Evolutionary conservation across 1,140 invertebrate species (phyloP).

Genomic region (Achroia grisella): DNA sequence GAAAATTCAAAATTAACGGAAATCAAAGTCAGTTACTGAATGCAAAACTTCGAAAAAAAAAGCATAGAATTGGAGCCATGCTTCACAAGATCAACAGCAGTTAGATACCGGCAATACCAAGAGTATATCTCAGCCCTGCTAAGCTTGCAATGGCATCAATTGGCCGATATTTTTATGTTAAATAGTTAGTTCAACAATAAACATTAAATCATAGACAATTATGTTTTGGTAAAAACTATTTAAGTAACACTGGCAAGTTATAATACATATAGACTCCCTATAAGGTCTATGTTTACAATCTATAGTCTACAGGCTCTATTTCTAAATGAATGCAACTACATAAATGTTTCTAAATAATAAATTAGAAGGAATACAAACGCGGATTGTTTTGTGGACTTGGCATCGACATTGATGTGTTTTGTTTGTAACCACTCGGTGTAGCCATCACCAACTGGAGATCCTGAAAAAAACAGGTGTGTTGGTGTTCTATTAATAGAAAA

Average conservation of each 20-base stretch:
- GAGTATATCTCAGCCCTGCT: conserved; percentile 33
- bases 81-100: conserved; percentile 43
- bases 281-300: conserved; percentile 13
- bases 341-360: neutral
- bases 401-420: conserved; percentile 79
- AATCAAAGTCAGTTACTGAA: conserved; percentile 47
- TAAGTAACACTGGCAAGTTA: conserved; percentile 4
- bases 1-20: conserved; percentile 47
- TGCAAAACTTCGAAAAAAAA: conserved; percentile 47
- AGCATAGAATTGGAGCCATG: conserved; percentile 59
- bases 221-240: conserved; percentile 9
- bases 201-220: conserved; percentile 1
- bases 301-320: conserved; percentile 1
- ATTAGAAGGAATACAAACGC: conserved; percentile 64
- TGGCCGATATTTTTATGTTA: conserved; percentile 28
- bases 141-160: conserved; percentile 48
- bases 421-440: conserved; percentile 83
- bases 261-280: neutral
- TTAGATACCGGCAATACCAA: conserved; percentile 61
- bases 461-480: no score
- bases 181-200: conserved; percentile 1
- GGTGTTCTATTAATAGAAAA: no score
- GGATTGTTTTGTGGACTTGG: conserved; percentile 73
- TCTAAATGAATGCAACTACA: no score
- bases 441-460: conserved; percentile 72